Evolutionary conservation across 2,113 vertebrate species (phyloP), one percentile per base, ranked within the genome.

Genomic region (Lophotis ruficrista): DNA sequence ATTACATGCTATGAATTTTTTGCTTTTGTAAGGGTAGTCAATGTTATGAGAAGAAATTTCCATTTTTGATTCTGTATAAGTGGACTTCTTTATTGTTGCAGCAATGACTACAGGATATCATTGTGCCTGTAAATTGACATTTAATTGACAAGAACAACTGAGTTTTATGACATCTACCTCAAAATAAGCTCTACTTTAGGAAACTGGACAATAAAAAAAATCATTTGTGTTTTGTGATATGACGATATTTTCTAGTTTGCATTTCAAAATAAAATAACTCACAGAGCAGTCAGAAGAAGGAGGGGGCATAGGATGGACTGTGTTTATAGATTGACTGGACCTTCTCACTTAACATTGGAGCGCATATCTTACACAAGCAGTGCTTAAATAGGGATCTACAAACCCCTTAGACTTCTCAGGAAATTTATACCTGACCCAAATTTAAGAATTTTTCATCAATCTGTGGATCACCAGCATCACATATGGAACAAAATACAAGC

Each of bases 281-380:
- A n/a, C 18, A 51, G 22, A 61, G 2, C 12, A 73, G 12, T 27
- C 30, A 83, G 10, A n/a, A 28, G 6, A 82, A 8, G 21, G 69
- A 56, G 22, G 12, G 9, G 12, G 0, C 6, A 28, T 5, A 43
- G 13, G 28, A 8, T 21, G 33, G 3, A 30, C 51, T 17, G 24
- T 28, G 5, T 48, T 88, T 61, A 28, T 18, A 61, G 17, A 21
- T 22, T 22, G 3, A 31, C 4, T 20, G 45, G 64, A 43, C 3
- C 9, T 71, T 84, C 23, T 57, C 12, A 35, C 2, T 61, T 68
- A 18, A 51, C 4, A 8, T 2, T 51, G 10, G 6, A 50, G 7
- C 1, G 0, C 3, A 22, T 13, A 27, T 33, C 15, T 4, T 50
- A 10, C 13, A 15, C 1, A 35, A 6, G 2, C 15, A 9, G 1